phyloP scores from a whole-genome alignment of 2,797 vertebrate genomes.

The Sebastes nivosus region DNA sequence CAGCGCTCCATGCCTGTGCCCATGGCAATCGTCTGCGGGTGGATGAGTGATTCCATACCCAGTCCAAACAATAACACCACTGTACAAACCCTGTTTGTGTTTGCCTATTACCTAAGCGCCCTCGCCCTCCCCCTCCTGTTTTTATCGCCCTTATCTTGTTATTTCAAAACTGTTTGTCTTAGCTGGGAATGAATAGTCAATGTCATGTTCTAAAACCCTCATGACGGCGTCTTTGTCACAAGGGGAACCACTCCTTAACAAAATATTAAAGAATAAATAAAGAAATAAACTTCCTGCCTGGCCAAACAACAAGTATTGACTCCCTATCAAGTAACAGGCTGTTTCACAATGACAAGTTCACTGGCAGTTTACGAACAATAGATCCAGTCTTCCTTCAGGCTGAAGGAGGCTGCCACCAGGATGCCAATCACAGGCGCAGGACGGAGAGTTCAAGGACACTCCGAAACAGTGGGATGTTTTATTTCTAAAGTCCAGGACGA shows the following conservation, averaged over 20 bases:
- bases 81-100: conserved; percentile 85
- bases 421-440: conserved; percentile 45
- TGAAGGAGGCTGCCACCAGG: conserved; percentile 42
- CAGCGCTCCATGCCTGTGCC: conserved; percentile 72
- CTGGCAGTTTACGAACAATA: conserved; percentile 65
- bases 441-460: conserved; percentile 31
- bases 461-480: background rate
- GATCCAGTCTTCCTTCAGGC: conserved; percentile 44
- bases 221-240: conserved; percentile 79
- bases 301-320: conserved; percentile 78
- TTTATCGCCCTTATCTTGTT: conserved; percentile 84
- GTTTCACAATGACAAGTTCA: conserved; percentile 70
- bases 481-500: background rate
- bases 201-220: conserved; percentile 72
- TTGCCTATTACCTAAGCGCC: conserved; percentile 84
- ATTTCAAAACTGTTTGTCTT: conserved; percentile 86
- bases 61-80: conserved; percentile 87
- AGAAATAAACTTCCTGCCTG: conserved; percentile 79
- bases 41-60: conserved; percentile 79
- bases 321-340: conserved; percentile 46
- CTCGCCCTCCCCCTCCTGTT: conserved; percentile 57
- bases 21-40: conserved; percentile 68
- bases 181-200: conserved; percentile 79
- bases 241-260: conserved; percentile 78
- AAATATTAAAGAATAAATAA: conserved; percentile 83